phyloP scores from a whole-genome alignment of 1,140 invertebrate species.

The Parasteatoda tepidariorum region DNA sequence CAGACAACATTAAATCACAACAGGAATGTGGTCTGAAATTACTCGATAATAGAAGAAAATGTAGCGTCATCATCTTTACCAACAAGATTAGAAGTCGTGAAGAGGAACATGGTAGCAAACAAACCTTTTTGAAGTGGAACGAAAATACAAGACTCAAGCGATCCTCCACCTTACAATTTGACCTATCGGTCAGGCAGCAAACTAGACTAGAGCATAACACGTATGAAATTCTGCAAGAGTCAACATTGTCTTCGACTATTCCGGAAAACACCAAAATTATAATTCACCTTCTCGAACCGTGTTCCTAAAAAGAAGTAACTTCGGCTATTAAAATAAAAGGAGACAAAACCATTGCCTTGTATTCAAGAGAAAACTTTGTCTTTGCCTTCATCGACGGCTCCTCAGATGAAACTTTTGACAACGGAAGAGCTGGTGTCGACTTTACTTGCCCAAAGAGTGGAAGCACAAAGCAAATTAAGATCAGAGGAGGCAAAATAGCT shows the following conservation, averaged over 20 bases:
- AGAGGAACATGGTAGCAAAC: conserved; percentile 1
- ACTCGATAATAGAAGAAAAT: conserved; percentile 8
- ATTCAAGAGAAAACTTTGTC: conserved; percentile 5
- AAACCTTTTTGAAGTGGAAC: background rate
- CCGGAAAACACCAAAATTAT: conserved; percentile 4
- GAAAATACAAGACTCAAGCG: background rate
- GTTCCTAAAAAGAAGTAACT: background rate
- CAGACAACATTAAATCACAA: conserved; percentile 7
- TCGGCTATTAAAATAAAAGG: background rate
- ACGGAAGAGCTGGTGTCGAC: background rate
- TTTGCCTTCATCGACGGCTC: no score
- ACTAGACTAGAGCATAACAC: conserved; percentile 1
- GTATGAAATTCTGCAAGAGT: background rate
- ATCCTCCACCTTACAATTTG: background rate
- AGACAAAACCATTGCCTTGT: conserved; percentile 10
- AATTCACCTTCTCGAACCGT: background rate
- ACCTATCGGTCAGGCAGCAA: background rate
- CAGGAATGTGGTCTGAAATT: conserved; percentile 10
- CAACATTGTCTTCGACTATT: background rate
- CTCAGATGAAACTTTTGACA: background rate
- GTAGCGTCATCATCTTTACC: background rate
- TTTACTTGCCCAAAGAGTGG: background rate
- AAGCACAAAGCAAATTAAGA: background rate
- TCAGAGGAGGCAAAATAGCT: background rate
- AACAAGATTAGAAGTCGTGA: conserved; percentile 5